Evolutionary conservation across 1,140 invertebrate species (phyloP).

Genomic region (Drosophila funebris): DNA sequence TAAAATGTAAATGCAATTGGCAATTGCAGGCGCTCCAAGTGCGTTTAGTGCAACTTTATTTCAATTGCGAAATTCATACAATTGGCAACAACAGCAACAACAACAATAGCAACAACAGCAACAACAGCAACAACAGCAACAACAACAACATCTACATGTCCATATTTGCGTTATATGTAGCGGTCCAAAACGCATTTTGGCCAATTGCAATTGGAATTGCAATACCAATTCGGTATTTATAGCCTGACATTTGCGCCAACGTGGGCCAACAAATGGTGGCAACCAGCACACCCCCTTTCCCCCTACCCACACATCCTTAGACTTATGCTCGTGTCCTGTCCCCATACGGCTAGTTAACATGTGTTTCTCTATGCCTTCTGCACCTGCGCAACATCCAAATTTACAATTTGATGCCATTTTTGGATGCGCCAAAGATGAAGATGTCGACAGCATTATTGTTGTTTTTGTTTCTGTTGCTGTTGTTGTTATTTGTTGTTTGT

Average conservation of each 20-base stretch:
- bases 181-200: slow-evolving; percentile 64
- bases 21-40: slow-evolving; percentile 46
- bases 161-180: slow-evolving; percentile 78
- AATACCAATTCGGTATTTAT: slow-evolving; percentile 77
- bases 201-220: slow-evolving; percentile 65
- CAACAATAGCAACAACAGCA: slow-evolving; percentile 3
- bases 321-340: neutral
- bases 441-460: slow-evolving; percentile 61
- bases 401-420: slow-evolving; percentile 76
- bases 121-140: slow-evolving; percentile 30
- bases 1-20: slow-evolving; percentile 50
- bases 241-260: slow-evolving; percentile 76
- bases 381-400: slow-evolving; percentile 61
- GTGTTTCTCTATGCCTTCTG: slow-evolving; percentile 60
- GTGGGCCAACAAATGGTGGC: slow-evolving; percentile 39
- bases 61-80: slow-evolving; percentile 73
- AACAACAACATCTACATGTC: slow-evolving; percentile 53
- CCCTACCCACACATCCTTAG: neutral
- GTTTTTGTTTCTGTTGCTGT: slow-evolving; percentile 22
- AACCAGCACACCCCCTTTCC: neutral
- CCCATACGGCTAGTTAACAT: slow-evolving; percentile 62
- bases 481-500: slow-evolving; percentile 33
- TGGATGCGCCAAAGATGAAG: slow-evolving; percentile 65
- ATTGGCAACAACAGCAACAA: slow-evolving; percentile 40
- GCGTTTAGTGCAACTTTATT: slow-evolving; percentile 77